Evolutionary conservation across 2,888 invertebrate genomes (phyloP).

Genomic region (Leptopterna dolabrata): DNA sequence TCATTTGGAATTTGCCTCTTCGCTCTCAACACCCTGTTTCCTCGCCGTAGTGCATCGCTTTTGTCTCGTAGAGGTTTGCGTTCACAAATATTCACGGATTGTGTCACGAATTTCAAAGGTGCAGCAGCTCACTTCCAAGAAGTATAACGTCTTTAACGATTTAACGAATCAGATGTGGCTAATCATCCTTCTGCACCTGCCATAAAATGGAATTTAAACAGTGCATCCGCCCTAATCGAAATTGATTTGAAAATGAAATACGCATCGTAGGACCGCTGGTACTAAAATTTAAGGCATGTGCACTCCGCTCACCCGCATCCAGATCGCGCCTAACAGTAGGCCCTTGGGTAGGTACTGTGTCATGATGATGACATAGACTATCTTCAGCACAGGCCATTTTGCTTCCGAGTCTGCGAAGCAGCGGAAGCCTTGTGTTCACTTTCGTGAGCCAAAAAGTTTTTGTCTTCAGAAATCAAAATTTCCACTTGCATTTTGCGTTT

Average conservation of each 20-base stretch:
- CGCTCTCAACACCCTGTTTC: slow-evolving; percentile 64
- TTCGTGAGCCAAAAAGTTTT: no score
- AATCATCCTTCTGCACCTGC: background rate
- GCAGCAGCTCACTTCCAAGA: slow-evolving; percentile 55
- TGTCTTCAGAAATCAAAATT: no score
- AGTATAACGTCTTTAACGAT: background rate
- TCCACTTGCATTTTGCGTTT: no score
- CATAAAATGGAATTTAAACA: background rate
- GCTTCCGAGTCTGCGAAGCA: no score
- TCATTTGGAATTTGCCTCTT: slow-evolving; percentile 64
- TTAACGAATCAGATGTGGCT: background rate
- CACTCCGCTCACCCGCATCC: background rate
- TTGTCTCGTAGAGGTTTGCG: slow-evolving; percentile 63
- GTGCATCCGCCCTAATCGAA: background rate
- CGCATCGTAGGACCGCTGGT: background rate
- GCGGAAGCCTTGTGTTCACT: no score
- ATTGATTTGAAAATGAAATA: background rate
- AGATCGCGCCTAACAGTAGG: background rate
- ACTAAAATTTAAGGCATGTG: background rate
- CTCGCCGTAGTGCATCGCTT: slow-evolving; percentile 64
- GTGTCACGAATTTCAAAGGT: slow-evolving; percentile 65
- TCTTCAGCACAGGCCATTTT: background rate
- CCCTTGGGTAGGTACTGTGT: background rate
- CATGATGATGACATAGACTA: background rate
- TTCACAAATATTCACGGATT: slow-evolving; percentile 64